These are phyloP conservation scores for Acrossocheilus wenchowensis DNA, from an alignment of 2,797 vertebrate genomes.

Conservation along the genomic window DNA sequence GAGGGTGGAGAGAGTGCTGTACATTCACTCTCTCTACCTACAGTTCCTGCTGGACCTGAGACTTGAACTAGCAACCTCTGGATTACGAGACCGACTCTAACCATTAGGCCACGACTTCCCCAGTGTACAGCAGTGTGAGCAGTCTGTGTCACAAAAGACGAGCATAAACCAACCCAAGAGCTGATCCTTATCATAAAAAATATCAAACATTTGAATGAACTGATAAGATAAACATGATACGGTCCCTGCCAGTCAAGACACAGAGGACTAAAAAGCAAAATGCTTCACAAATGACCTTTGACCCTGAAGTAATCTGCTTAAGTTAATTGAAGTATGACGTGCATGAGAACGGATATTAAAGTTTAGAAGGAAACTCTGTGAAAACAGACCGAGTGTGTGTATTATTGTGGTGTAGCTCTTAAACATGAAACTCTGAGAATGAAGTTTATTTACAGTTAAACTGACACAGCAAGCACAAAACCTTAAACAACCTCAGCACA, in stretches of 20 bases:
- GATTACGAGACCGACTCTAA: too few species aligned
- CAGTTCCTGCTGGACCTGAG: too few species aligned
- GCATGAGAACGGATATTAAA: not conserved
- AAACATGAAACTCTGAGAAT: conserved; percentile 16
- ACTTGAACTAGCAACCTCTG: too few species aligned
- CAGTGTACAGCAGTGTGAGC: not conserved
- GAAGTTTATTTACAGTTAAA: conserved; percentile 56
- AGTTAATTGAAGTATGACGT: not conserved
- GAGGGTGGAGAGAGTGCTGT: too few species aligned
- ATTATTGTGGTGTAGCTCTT: not conserved
- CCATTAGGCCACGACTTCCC: too few species aligned
- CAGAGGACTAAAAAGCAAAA: not conserved
- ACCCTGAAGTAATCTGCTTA: not conserved
- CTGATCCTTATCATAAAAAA: conserved; percentile 7
- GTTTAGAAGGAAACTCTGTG: not conserved
- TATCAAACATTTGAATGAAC: not conserved
- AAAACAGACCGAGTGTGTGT: conserved; percentile 12
- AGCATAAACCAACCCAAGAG: not conserved
- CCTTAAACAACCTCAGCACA: conserved; percentile 50
- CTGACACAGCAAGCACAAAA: conserved; percentile 44
- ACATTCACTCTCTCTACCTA: too few species aligned
- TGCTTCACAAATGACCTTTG: not conserved
- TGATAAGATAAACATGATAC: not conserved
- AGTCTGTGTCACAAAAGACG: not conserved
- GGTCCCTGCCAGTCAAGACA: not conserved